Evolutionary conservation across 1,140 invertebrate species (phyloP).

Genomic region (Planococcus citri): DNA sequence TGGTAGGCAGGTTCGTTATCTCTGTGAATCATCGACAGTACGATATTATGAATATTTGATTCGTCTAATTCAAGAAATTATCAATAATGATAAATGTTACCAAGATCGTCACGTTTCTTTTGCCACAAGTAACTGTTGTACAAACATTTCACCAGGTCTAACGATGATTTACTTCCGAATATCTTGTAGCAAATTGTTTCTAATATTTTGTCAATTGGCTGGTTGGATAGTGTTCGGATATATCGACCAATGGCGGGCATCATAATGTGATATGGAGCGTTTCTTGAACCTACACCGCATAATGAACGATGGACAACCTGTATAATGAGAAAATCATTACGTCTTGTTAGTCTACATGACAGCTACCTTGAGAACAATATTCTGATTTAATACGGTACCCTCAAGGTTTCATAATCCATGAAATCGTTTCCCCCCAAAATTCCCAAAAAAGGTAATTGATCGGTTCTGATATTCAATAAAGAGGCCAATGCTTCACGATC

Average conservation of each 20-base stretch:
- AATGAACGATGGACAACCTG: neutral
- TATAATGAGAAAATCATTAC: neutral
- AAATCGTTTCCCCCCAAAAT: constrained; percentile 34
- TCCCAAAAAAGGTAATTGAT: constrained; percentile 32
- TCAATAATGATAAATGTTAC: neutral
- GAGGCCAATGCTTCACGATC: constrained; percentile 30
- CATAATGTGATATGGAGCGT: neutral
- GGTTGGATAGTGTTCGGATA: neutral
- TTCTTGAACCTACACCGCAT: neutral
- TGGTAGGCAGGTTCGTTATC: neutral
- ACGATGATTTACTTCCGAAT: neutral
- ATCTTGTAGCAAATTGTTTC: neutral
- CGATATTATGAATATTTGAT: too few relatives aligned
- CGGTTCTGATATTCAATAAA: constrained; percentile 27
- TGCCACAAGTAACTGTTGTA: neutral
- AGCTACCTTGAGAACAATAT: neutral
- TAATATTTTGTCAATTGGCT: neutral
- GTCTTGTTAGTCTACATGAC: neutral
- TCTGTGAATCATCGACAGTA: too few relatives aligned
- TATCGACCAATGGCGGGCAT: constrained; percentile 4
- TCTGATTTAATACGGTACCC: constrained; percentile 22
- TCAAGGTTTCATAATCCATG: constrained; percentile 29
- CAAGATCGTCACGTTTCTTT: too few relatives aligned
- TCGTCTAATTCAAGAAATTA: too few relatives aligned
- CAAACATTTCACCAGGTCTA: neutral